phyloP scores from a whole-genome alignment of 2,113 vertebrate genomes.

The Megaceryle maxima region DNA sequence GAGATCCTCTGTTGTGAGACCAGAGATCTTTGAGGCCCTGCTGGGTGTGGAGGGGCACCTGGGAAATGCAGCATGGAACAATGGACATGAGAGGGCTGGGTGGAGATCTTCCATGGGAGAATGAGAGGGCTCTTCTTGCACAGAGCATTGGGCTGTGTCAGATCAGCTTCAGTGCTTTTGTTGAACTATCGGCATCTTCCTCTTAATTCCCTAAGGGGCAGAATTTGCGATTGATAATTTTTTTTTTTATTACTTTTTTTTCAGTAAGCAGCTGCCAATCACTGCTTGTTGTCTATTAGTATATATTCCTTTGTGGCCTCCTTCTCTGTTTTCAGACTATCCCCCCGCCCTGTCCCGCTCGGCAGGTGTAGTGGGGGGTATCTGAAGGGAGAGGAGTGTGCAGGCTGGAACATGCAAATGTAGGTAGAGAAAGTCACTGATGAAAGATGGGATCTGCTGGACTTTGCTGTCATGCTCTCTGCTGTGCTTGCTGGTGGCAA shows the following conservation, averaged over 20 bases:
- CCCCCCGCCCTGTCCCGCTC: rapidly evolving
- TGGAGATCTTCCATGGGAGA: background rate
- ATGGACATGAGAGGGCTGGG: background rate
- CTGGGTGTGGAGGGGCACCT: background rate
- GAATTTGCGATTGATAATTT: background rate
- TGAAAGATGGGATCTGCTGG: background rate
- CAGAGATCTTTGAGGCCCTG: background rate
- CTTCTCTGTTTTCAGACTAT: background rate
- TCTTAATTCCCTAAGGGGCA: background rate
- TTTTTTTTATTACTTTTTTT: background rate
- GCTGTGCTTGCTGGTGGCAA: background rate
- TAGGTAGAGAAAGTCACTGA: background rate
- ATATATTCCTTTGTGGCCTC: background rate
- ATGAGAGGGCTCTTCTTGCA: background rate
- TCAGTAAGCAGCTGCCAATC: background rate
- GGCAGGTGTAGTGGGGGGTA: rapidly evolving
- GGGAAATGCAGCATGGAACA: background rate
- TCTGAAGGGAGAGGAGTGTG: background rate
- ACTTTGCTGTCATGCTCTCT: rapidly evolving
- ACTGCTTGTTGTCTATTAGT: background rate
- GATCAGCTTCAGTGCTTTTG: background rate
- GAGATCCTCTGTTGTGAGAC: background rate
- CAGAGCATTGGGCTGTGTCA: background rate
- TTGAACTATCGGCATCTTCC: background rate
- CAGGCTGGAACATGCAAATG: background rate